These are phyloP conservation scores for Antigone vipio DNA, from an alignment of 2,113 vertebrate genomes.

Conservation along the genomic window DNA sequence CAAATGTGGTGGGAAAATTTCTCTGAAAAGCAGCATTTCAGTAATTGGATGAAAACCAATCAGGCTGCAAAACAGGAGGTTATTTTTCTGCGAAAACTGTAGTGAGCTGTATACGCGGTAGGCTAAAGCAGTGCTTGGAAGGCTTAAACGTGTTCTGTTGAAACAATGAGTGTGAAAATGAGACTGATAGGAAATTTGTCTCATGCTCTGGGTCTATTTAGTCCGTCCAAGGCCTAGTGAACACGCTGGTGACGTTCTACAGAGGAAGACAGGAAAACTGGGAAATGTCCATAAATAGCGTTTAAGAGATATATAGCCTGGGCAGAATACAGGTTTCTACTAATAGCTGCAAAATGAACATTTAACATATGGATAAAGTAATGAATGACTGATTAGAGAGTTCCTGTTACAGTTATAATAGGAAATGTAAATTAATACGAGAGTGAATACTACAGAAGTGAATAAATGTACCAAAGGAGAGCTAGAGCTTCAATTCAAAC, in stretches of 20 bases:
- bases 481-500: background rate
- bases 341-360: slow-evolving; percentile 8
- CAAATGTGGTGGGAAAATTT: background rate
- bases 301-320: background rate
- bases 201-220: background rate
- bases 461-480: background rate
- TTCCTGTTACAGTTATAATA: background rate
- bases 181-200: background rate
- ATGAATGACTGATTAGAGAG: background rate
- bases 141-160: background rate
- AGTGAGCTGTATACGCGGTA: background rate
- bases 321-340: background rate
- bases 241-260: background rate
- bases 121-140: background rate
- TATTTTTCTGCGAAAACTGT: background rate
- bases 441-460: background rate
- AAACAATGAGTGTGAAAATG: background rate
- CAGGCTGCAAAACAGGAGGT: background rate
- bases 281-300: background rate
- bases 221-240: background rate
- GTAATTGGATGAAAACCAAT: background rate
- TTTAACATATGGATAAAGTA: slow-evolving; percentile 3
- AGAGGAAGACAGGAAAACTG: background rate
- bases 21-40: background rate
- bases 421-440: background rate